Evolutionary conservation across 2,113 vertebrate species (phyloP), one percentile per base, ranked within the genome.

Genomic region (Donacobius atricapilla): DNA sequence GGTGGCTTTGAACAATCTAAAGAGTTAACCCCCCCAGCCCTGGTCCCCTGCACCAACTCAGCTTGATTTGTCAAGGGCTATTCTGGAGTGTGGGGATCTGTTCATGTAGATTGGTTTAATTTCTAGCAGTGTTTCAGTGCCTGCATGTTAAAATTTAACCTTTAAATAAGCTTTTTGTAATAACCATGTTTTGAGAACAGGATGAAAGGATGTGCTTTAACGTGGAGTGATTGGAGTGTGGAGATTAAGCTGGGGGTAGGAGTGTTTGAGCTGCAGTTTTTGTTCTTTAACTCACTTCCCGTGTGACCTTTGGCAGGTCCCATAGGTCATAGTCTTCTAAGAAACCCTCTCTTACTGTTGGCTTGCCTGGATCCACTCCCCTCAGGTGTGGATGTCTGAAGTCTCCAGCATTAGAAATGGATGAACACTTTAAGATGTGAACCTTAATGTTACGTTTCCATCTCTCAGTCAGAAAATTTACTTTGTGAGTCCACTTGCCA

Each of bases 201-300:
- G 24, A 51, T 53, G 68, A 77, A 96, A 66, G 30, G 60, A 81
- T 63, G 21, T 81, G 50, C 71, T 50, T 87, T 86, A 76, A 39
- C 0, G 1, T 4, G 6, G 39, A 27, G 64, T 33, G 42, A 56
- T 5, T 42, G 35, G 58, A 83, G 16, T 0, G 3, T 57, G 71
- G 66, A 73, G 76, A 85, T 87, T 77, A 93, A 83, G 61, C 10
- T 54, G 33, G 35, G 40, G 53, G 24, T 83, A 39, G 72, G 58
- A 89, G n/a, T 89, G 83, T 83, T 86, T 71, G 64, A 81, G 35
- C 44, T 75, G 44, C 56, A 66, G 56, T 35, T 96, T 92, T 89
- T 86, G 64, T 93, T 86, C n/a, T 92, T 78, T 86, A 94, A 83
- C 57, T 94, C 93, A 76, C 83, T 97, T 96, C 83, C 93, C 3